Evolutionary conservation across 2,797 vertebrate species (phyloP).

Genomic region (Coreius guichenoti): DNA sequence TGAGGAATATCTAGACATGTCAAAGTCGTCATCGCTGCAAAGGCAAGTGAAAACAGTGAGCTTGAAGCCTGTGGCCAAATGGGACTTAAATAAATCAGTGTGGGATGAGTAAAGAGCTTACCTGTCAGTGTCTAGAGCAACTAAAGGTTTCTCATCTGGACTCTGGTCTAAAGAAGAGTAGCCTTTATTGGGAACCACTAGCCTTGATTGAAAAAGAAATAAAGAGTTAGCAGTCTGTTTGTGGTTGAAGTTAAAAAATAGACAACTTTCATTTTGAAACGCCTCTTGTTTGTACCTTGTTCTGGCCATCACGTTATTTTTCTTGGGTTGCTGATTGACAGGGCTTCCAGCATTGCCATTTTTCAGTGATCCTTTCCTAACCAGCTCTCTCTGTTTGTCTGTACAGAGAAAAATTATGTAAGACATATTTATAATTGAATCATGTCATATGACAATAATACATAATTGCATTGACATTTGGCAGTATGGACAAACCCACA

Average conservation of each 20-base stretch:
- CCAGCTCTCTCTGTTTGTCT: constrained; percentile 98
- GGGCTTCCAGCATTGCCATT: constrained; percentile 92
- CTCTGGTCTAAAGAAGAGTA: constrained; percentile 98
- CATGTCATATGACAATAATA: constrained; percentile 4
- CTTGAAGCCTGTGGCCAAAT: neutral
- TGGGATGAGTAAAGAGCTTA: constrained; percentile 60
- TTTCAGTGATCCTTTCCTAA: constrained; percentile 95
- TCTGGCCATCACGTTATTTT: constrained; percentile 98
- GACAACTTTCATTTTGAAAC: neutral
- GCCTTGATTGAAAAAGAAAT: constrained; percentile 71
- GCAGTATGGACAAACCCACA: constrained; percentile 32
- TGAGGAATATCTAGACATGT: constrained; percentile 97
- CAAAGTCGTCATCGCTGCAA: constrained; percentile 93
- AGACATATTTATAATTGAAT: neutral
- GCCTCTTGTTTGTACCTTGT: constrained; percentile 84
- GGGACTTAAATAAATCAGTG: neutral
- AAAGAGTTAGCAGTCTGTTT: neutral
- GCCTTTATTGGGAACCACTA: constrained; percentile 97
- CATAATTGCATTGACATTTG: neutral
- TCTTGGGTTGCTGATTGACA: constrained; percentile 98
- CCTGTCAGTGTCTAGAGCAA: constrained; percentile 98
- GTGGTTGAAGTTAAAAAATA: neutral
- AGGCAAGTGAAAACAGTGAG: constrained; percentile 55
- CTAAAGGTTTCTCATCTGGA: constrained; percentile 95
- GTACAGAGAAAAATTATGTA: constrained; percentile 35